These are phyloP conservation scores for Eristalis intricaria DNA, from an alignment of 2,888 invertebrate species.

Conservation along the genomic window DNA sequence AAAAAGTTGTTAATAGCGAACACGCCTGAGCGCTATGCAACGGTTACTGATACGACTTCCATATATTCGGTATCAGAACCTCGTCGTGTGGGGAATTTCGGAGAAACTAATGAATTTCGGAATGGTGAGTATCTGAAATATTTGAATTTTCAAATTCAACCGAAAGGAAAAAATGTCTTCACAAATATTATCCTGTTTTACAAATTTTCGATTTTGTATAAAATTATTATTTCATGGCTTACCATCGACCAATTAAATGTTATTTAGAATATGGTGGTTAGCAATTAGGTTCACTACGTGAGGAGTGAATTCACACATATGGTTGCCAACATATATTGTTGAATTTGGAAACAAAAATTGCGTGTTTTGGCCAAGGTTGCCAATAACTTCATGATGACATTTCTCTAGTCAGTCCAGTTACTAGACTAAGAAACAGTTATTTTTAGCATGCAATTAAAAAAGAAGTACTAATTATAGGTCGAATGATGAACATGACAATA, in stretches of 20 bases:
- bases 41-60: conserved; percentile 10
- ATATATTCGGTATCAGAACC: conserved; percentile 38
- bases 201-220: no score
- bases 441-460: not conserved
- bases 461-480: no score
- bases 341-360: not conserved
- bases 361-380: not conserved
- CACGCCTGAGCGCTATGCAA: conserved; percentile 58
- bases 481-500: no score
- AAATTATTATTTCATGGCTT: not conserved
- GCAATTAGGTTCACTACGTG: not conserved
- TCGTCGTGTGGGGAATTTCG: conserved; percentile 54
- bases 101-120: conserved; percentile 11
- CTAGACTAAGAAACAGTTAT: not conserved
- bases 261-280: not conserved
- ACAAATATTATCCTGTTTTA: no score
- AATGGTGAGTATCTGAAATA: conserved; percentile 51
- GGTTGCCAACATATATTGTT: not conserved
- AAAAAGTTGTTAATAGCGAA: conserved; percentile 36
- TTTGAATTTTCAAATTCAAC: conserved; percentile 46
- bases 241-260: not conserved
- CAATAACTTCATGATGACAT: not conserved
- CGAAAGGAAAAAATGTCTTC: no score
- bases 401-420: no score
- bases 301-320: not conserved